Evolutionary conservation across 2,113 vertebrate genomes (phyloP).

Genomic region (Ranitomeya imitator): DNA sequence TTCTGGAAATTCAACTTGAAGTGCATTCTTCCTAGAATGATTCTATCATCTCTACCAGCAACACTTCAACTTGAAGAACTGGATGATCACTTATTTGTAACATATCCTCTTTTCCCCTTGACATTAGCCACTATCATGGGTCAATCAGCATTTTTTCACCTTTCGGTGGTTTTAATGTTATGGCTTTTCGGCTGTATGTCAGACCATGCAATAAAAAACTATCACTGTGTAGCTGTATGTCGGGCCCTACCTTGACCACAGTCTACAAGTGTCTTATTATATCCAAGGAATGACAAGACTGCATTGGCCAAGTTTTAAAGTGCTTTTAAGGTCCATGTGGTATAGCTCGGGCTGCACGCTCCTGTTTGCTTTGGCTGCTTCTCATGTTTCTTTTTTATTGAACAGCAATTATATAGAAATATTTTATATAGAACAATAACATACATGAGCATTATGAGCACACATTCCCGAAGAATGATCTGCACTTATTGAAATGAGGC

Average conservation of each 20-base stretch:
- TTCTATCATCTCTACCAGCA: too few relatives aligned
- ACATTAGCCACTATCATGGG: too few relatives aligned
- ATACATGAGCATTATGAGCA: constrained; percentile 17
- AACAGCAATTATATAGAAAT: constrained; percentile 28
- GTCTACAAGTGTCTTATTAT: neutral
- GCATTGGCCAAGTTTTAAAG: constrained; percentile 7
- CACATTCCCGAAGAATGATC: constrained; percentile 38
- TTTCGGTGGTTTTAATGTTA: too few relatives aligned
- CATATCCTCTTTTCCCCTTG: too few relatives aligned
- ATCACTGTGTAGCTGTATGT: neutral
- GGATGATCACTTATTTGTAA: too few relatives aligned
- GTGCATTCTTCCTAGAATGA: too few relatives aligned
- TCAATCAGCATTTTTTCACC: too few relatives aligned
- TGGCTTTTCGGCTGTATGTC: too few relatives aligned
- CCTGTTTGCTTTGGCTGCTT: constrained; percentile 26
- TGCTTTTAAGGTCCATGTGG: neutral
- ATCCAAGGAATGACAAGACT: constrained; percentile 6
- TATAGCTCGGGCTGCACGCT: constrained; percentile 20
- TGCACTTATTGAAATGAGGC: constrained; percentile 21
- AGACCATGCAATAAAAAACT: too few relatives aligned
- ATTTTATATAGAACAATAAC: constrained; percentile 32
- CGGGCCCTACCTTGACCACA: neutral
- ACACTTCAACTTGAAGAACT: too few relatives aligned
- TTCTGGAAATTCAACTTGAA: too few relatives aligned
- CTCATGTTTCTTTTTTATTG: constrained; percentile 35